phyloP scores from a whole-genome alignment of 1,140 invertebrate genomes.

The Cydia pomonella region DNA sequence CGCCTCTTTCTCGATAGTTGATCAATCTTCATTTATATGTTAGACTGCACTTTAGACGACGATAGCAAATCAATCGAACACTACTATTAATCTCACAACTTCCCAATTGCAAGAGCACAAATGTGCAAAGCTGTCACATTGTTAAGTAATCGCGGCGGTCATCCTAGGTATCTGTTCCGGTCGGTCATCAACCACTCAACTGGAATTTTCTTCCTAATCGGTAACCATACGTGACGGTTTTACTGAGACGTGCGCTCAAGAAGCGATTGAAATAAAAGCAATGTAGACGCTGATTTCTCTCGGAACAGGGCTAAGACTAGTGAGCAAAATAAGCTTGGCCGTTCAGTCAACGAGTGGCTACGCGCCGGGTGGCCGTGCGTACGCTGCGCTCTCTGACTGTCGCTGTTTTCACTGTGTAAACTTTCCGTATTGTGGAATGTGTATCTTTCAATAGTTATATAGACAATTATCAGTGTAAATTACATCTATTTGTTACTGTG shows the following conservation, averaged over 20 bases:
- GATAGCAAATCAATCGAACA: background rate
- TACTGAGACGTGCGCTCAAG: background rate
- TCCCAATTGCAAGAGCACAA: background rate
- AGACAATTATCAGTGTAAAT: background rate
- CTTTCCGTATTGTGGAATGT: background rate
- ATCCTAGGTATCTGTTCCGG: background rate
- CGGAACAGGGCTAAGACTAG: background rate
- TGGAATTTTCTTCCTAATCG: background rate
- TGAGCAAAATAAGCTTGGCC: background rate
- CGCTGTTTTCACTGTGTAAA: background rate
- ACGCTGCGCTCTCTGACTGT: background rate
- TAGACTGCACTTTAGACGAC: no score
- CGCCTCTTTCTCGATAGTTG: no score
- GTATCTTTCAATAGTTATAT: background rate
- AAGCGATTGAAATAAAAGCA: background rate
- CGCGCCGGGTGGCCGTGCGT: slow-evolving; percentile 9
- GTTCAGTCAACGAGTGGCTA: slow-evolving; percentile 5
- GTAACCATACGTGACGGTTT: background rate
- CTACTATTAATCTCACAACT: background rate
- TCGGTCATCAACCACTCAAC: background rate
- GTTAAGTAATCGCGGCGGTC: slow-evolving; percentile 7
- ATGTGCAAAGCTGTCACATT: slow-evolving; percentile 9
- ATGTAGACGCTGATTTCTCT: background rate
- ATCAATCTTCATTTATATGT: no score
- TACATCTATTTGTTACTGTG: background rate